Conservation (phyloP, 1,140 invertebrate species). For the Coenobita brevimanus region DNA sequence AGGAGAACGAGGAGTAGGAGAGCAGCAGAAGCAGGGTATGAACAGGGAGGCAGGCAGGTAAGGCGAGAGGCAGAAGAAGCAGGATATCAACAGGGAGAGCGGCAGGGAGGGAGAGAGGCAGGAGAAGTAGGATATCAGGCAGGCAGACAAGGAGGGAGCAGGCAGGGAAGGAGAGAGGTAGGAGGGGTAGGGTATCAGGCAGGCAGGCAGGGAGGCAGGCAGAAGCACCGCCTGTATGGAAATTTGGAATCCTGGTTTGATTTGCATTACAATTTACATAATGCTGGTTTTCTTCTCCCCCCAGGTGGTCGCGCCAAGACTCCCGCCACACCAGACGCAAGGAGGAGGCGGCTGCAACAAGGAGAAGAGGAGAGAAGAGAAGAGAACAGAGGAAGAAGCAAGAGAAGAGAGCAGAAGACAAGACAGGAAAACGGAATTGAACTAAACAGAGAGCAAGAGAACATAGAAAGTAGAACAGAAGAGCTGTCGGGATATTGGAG, state of each 20-base stretch:
- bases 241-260: constrained; percentile 20
- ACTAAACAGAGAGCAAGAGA: no score
- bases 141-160: no score
- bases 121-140: no score
- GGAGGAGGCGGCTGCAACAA: not conserved
- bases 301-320: constrained; percentile 19
- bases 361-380: no score
- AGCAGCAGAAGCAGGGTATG: no score
- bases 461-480: no score
- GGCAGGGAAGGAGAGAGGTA: not conserved
- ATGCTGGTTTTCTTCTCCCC: constrained; percentile 14
- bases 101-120: constrained; percentile 7
- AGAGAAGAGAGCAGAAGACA: no score
- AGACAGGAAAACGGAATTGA: no score
- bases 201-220: not conserved
- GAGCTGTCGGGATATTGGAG: no score
- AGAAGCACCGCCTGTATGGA: constrained; percentile 13
- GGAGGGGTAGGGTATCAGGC: no score
- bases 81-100: not conserved
- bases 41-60: not conserved
- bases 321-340: not conserved
- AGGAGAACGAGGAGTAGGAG: no score
- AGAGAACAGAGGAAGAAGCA: no score
- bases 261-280: constrained; percentile 33
- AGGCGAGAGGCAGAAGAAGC: not conserved